phyloP scores from a whole-genome alignment of 2,113 vertebrate genomes.

The Alosa alosa region DNA sequence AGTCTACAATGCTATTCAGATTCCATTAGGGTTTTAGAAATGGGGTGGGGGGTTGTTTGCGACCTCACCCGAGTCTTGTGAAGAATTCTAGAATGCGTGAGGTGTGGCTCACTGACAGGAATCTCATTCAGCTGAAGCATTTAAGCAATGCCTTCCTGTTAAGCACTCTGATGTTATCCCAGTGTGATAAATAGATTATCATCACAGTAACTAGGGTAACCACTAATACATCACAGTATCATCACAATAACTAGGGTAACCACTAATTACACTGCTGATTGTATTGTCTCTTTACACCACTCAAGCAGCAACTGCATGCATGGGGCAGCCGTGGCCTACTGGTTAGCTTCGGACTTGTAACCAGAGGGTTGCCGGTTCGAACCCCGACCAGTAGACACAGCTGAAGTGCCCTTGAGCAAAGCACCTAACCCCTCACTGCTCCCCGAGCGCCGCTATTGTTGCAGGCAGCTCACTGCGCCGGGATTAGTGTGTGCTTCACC shows the following conservation, averaged over 20 bases:
- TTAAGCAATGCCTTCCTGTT: neutral
- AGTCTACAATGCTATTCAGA: too few relatives aligned
- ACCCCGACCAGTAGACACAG: too few relatives aligned
- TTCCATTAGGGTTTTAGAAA: neutral
- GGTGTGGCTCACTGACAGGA: neutral
- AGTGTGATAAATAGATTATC: neutral
- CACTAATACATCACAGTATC: neutral
- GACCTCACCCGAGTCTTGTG: neutral
- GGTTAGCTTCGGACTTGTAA: too few relatives aligned
- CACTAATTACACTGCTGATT: neutral
- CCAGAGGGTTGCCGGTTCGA: too few relatives aligned
- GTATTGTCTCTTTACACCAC: neutral
- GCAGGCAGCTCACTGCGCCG: too few relatives aligned
- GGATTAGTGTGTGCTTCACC: too few relatives aligned
- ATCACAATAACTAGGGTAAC: neutral
- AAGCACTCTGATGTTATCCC: neutral
- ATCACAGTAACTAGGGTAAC: neutral
- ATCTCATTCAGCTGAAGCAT: conserved; percentile 10
- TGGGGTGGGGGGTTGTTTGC: neutral
- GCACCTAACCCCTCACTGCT: too few relatives aligned
- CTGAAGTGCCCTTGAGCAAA: too few relatives aligned
- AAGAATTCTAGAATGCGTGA: conserved; percentile 5
- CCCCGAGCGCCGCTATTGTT: too few relatives aligned
- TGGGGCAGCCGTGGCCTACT: too few relatives aligned
- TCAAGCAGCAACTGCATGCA: neutral